Conservation (phyloP, 2,113 vertebrate species). For the Benitochromis conjunctus region DNA sequence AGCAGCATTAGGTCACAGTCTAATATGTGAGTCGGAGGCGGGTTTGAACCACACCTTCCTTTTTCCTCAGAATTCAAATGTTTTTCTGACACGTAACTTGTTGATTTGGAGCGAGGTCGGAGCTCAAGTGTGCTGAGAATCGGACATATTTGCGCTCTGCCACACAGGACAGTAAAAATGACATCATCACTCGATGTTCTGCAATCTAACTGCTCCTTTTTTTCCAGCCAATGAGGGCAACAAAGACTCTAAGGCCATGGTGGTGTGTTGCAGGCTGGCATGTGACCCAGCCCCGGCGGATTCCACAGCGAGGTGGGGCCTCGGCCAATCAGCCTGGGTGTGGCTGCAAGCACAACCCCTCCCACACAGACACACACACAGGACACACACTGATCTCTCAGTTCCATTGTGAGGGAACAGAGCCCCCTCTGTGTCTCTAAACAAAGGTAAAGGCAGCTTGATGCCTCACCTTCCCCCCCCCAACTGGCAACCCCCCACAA, state of each 20-base stretch:
- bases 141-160: not conserved
- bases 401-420: constrained; percentile 56
- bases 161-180: rapidly evolving
- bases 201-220: not conserved
- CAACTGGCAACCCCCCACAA: not conserved
- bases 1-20: not conserved
- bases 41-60: not conserved
- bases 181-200: not conserved
- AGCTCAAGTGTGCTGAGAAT: not conserved
- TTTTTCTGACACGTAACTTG: not conserved
- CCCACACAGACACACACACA: constrained; percentile 9
- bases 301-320: constrained; percentile 75
- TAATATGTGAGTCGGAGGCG: not conserved
- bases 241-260: not conserved
- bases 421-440: constrained; percentile 63
- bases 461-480: constrained; percentile 47
- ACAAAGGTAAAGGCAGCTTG: constrained; percentile 62
- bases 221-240: too few relatives aligned
- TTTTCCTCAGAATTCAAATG: not conserved
- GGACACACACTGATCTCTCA: not conserved
- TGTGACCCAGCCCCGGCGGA: constrained; percentile 62
- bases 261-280: constrained; percentile 4
- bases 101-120: not conserved
- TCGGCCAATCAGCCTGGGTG: constrained; percentile 70
- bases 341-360: constrained; percentile 53